A percentile compares a stretch with the other conserved stretches of the same genome.
These are phyloP conservation scores for Agrilus biguttatus DNA, from an alignment of 2,888 invertebrate genomes.

Conservation along the genomic window DNA sequence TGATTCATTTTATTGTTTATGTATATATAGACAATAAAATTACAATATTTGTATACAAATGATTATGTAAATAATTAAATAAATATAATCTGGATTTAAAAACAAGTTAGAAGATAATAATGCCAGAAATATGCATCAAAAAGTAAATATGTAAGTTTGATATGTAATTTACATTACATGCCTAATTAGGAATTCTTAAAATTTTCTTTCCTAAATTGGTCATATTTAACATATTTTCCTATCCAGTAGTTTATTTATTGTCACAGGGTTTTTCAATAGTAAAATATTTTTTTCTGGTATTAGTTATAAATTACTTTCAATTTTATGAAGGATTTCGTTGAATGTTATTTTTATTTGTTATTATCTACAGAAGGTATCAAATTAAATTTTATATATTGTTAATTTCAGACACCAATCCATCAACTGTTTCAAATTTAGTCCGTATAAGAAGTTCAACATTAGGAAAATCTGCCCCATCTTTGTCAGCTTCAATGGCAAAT, in stretches of 20 bases:
- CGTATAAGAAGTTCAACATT: slow-evolving; percentile 78
- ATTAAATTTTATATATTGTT: neutral
- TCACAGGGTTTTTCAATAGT: neutral
- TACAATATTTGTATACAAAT: slow-evolving; percentile 1
- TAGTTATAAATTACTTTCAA: neutral
- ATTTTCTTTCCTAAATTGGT: too few species aligned
- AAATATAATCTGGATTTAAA: too few species aligned
- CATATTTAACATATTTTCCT: neutral
- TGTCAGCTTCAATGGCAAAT: slow-evolving; percentile 62
- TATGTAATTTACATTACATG: too few species aligned
- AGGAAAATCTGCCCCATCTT: slow-evolving; percentile 88
- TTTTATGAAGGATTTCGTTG: neutral
- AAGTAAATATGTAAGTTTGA: too few species aligned
- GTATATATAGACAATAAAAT: neutral
- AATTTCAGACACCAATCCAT: slow-evolving; percentile 3
- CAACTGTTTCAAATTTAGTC: slow-evolving; percentile 57
- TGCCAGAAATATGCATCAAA: too few species aligned
- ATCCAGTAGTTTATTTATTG: neutral
- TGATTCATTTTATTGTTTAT: neutral
- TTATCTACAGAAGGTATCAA: neutral
- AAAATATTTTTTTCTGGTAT: neutral
- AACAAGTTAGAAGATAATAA: too few species aligned
- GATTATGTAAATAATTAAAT: too few species aligned
- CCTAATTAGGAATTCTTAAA: too few species aligned
- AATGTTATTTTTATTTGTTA: too few species aligned